A percentile compares a stretch with the other conserved stretches of the same genome.
Evolutionary conservation across 2,888 invertebrate species (phyloP).

Genomic region (Pycnomerus fuliginosus): DNA sequence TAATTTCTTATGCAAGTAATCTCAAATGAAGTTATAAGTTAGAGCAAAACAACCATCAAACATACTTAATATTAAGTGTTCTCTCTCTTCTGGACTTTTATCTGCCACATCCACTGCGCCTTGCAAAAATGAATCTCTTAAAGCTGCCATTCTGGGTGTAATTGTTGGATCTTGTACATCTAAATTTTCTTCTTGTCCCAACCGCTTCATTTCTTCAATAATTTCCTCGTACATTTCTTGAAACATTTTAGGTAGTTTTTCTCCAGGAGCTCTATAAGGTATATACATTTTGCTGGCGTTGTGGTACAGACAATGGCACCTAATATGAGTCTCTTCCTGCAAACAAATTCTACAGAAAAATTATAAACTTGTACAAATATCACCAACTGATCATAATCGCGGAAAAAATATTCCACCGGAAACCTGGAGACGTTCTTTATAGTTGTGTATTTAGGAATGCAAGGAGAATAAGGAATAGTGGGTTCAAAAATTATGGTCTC

Average conservation of each 20-base stretch:
- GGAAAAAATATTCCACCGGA: constrained; percentile 68
- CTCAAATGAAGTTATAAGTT: too few relatives aligned
- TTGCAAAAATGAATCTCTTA: too few relatives aligned
- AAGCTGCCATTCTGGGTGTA: too few relatives aligned
- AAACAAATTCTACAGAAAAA: constrained; percentile 7
- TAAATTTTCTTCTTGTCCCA: too few relatives aligned
- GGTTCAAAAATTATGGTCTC: constrained; percentile 61
- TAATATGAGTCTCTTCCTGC: constrained; percentile 7
- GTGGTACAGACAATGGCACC: constrained; percentile 5
- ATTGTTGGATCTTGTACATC: too few relatives aligned
- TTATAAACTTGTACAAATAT: background rate
- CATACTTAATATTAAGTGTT: too few relatives aligned
- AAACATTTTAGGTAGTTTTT: constrained; percentile 41
- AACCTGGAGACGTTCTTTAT: constrained; percentile 65
- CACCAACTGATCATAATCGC: constrained; percentile 65
- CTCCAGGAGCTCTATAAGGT: constrained; percentile 46
- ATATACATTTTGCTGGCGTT: constrained; percentile 46
- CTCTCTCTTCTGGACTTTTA: too few relatives aligned
- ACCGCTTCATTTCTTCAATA: too few relatives aligned
- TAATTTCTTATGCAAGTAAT: too few relatives aligned
- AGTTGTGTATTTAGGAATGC: constrained; percentile 59
- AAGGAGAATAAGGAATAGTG: constrained; percentile 62
- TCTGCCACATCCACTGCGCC: too few relatives aligned
- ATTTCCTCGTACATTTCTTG: constrained; percentile 24
- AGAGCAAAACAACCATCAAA: too few relatives aligned